Evolutionary conservation across 1,140 invertebrate species (phyloP), one percentile per base, ranked within the genome.

Genomic region (Zaprionus taronus): DNA sequence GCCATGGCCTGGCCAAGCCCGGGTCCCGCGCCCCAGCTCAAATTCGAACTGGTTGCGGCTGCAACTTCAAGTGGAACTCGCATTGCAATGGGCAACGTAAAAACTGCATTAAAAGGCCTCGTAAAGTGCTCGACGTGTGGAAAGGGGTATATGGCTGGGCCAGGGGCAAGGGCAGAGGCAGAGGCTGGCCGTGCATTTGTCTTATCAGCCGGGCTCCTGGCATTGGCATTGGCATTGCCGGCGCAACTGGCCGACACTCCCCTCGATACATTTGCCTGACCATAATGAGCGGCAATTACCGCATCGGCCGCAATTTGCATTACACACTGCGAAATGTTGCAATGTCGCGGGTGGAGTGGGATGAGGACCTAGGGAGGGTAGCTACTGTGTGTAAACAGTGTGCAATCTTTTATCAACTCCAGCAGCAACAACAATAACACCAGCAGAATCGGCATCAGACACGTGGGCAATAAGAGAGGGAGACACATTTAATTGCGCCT

Each of bases 201-300:
- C 84, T 89, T 89, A 89, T 89, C 84, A 89, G 84, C 64, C 68
- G 31, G 38, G 55, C 53, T 65, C 53, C 63, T 77, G 77, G 74
- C 73, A 72, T 57, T 69, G 69, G 53, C 53, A 66, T 12, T 49
- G 58, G 51, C 58, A 58, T 28, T 78, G 76, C 53, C 63, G 31
- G 31, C 31, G 9, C 31, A 34, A 77, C 66, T 79, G 58, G 49
- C 51, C 28, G 36, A 38, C 36, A 38, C 38, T 17, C 57, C 57
- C 60, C 55, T 24, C 66, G 53, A 60, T 67, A 79, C 80, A 81
- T 90, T 89, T 90, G 84, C 84, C 84, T 90, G 84, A 90, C 84
- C 84, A 89, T 89, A 89, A 89, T 89, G 84, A 89, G 84, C 84
- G 84, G 84, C 84, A 89, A 89, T 89, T 89, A 89, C 84, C 84